These are phyloP conservation scores for Lepus americanus DNA, from an alignment of 2,113 vertebrate genomes.

Conservation along the genomic window DNA sequence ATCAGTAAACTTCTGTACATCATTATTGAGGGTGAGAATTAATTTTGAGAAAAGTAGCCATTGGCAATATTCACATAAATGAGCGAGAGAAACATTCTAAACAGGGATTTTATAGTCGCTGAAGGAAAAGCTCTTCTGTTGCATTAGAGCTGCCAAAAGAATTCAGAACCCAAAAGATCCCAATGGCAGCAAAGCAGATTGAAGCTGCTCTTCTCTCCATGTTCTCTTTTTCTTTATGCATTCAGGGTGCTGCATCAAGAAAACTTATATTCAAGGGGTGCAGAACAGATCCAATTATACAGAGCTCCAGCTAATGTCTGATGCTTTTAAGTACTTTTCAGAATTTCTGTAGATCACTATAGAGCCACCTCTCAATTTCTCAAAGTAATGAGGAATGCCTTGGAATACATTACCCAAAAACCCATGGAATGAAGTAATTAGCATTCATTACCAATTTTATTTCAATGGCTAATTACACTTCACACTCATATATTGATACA, in stretches of 20 bases:
- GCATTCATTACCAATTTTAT: slow-evolving; percentile 80
- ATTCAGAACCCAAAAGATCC: slow-evolving; percentile 85
- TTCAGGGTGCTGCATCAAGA: slow-evolving; percentile 83
- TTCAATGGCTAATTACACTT: slow-evolving; percentile 78
- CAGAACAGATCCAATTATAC: slow-evolving; percentile 82
- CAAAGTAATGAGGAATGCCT: slow-evolving; percentile 76
- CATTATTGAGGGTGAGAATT: slow-evolving; percentile 84
- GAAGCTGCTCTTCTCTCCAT: slow-evolving; percentile 77
- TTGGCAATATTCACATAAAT: slow-evolving; percentile 78
- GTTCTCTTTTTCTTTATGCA: slow-evolving; percentile 80
- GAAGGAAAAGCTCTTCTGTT: slow-evolving; percentile 84
- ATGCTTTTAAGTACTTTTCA: slow-evolving; percentile 80
- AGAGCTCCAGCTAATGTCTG: slow-evolving; percentile 78
- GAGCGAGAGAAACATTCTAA: slow-evolving; percentile 82
- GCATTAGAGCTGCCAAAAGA: slow-evolving; percentile 82
- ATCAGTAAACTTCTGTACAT: slow-evolving; percentile 85
- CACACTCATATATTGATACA: slow-evolving; percentile 60
- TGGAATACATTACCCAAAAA: slow-evolving; percentile 73
- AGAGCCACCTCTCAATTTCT: slow-evolving; percentile 76
- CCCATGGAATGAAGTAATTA: slow-evolving; percentile 77
- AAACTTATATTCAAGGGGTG: slow-evolving; percentile 82
- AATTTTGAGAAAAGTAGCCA: slow-evolving; percentile 84
- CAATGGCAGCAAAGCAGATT: slow-evolving; percentile 85
- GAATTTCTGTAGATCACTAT: slow-evolving; percentile 76
- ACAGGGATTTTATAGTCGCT: slow-evolving; percentile 76